Evolutionary conservation across 2,888 invertebrate genomes (phyloP), one percentile per base, ranked within the genome.

Genomic region (Platycheirus albimanus): DNA sequence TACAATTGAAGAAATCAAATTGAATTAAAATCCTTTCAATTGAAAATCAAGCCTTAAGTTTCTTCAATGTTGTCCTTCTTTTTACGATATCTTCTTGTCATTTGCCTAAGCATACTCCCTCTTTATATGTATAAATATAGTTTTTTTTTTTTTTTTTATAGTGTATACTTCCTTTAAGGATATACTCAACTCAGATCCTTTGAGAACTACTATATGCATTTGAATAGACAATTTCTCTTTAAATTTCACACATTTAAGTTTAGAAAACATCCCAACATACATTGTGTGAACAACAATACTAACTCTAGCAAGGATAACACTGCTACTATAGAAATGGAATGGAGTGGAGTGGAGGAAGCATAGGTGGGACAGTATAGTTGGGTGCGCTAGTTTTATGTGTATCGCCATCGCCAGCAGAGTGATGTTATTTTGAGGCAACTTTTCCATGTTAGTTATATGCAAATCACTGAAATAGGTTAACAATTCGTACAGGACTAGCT

Each of bases 391-490:
- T 58, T 58, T 24, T 51, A 28, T 8, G 20, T 28, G 28, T 51
- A 58, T 54, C 45, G n/a, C n/a, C n/a, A n/a, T n/a, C n/a, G 52
- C 24, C 58, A 63, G 49, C 36, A 19, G 56, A 70, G 30, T 70
- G 71, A 66, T 72, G 71, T 71, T 66, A 66, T 72, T 71, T 51
- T 38, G 38, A 76, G 54, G 66, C 81, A 76, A 81, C 76, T 81
- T 66, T 74, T 72, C 72, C 78, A 78, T 83, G 78, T 83, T 78
- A 63, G 72, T 72, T 83, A 33, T 78, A 83, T 83, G 83, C 78
- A 83, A 83, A 83, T 83, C 72, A 72, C 61, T 67, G 28, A 83
- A 83, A 83, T 78, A 67, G 83, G 83, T 83, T 83, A 83, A 83
- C 78, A 83, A 83, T 78, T 74, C 83, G 78, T 83, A 54, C 83